Evolutionary conservation across 1,140 invertebrate genomes (phyloP).

Genomic region (Drosophila persimilis): DNA sequence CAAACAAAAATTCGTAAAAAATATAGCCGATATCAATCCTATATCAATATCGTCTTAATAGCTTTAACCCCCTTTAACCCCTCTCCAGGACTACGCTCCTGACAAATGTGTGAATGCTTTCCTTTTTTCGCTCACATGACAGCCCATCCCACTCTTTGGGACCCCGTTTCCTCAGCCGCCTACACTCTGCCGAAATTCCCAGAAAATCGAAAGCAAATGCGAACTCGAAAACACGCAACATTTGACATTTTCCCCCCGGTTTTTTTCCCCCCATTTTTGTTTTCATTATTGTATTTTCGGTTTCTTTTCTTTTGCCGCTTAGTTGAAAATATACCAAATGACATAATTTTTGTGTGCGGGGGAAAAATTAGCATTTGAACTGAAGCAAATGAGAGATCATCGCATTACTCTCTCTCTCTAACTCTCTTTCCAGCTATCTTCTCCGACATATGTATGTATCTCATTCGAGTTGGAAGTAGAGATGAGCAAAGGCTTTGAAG

Average conservation of each 20-base stretch:
- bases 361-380: slow-evolving; percentile 33
- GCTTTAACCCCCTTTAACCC: neutral
- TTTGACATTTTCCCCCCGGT: slow-evolving; percentile 57
- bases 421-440: no score
- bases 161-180: no score
- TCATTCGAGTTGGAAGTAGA: no score
- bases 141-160: slow-evolving; percentile 5
- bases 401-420: slow-evolving; percentile 18
- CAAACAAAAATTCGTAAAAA: no score
- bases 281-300: slow-evolving; percentile 4
- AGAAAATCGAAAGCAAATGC: slow-evolving; percentile 65
- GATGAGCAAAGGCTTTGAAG: no score
- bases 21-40: no score
- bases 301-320: slow-evolving; percentile 6
- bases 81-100: slow-evolving; percentile 29
- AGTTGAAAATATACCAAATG: slow-evolving; percentile 49
- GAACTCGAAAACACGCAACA: slow-evolving; percentile 70
- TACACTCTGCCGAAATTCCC: slow-evolving; percentile 7
- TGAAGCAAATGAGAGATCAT: slow-evolving; percentile 25
- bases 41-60: no score
- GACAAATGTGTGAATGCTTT: slow-evolving; percentile 10
- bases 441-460: no score
- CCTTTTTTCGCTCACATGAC: neutral
- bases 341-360: slow-evolving; percentile 53
- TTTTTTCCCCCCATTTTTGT: slow-evolving; percentile 15